Evolutionary conservation across 2,888 invertebrate species (phyloP), one percentile per base, ranked within the genome.

Genomic region (Scaptomyza caliginosa): DNA sequence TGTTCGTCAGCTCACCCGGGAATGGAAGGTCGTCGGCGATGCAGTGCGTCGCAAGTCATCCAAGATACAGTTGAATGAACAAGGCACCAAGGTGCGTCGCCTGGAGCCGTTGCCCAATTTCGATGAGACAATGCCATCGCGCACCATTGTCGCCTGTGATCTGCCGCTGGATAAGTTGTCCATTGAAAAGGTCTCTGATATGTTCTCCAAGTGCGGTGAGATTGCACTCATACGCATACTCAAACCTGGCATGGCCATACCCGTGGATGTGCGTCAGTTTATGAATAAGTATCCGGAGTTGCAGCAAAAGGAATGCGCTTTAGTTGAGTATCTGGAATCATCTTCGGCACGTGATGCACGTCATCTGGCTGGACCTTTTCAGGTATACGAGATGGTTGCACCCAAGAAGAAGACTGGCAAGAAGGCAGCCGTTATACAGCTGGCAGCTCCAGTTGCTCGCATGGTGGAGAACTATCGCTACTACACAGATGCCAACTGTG

Each of bases 1-100:
- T 67, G 97, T 99, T 39, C 98, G 98, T 87, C 97, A 97, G 88
- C 92, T 98, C 59, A 97, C 98, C 11, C 96, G 97, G 89, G 98
- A 98, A 90, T 98, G 98, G 96, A 93, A 97, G 70, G 96, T 96
- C 19, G 98, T 98, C 8, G 97, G 98, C 1, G 95, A 95, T 87
- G 96, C 98, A 28, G 92, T 98, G 70, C 93, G 94, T 77, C 93
- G 94, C 34, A 96, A 96, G 36, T 94, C 94, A 2, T 94, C 93
- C 16, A 95, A 95, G 80, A 92, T 98, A 73, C 96, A 97, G 92
- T 95, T 99, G 48, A 98, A 98, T 90, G 96, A 97, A 66, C 94
- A 95, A 65, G 97, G 97, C 21, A 98, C 97, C 0, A 99, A 98
- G 90, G 93, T 99, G 45, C 93, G 98, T 13, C 94, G 98, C 52